phyloP scores from a whole-genome alignment of 2,797 vertebrate genomes.

The Aulostomus chinensis region DNA sequence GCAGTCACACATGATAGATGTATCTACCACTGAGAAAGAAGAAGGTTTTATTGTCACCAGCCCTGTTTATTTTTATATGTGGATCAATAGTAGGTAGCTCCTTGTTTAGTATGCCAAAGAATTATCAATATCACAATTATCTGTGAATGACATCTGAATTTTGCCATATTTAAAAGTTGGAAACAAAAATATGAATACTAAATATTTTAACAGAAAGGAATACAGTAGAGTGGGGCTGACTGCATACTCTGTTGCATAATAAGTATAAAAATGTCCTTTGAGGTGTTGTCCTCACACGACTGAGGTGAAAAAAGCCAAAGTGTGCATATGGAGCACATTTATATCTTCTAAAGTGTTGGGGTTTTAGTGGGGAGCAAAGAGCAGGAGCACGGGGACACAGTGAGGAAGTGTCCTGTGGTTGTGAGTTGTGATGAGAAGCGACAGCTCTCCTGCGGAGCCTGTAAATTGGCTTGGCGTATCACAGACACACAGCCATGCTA shows the following conservation, averaged over 20 bases:
- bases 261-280: background rate
- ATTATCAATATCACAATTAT: too few species aligned
- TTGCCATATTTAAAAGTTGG: too few species aligned
- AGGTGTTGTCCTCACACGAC: conserved; percentile 8
- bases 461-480: conserved; percentile 81
- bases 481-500: conserved; percentile 78
- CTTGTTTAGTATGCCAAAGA: too few species aligned
- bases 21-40: conserved; percentile 27
- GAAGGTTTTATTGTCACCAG: conserved; percentile 3
- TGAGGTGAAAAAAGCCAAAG: conserved; percentile 10
- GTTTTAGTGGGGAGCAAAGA: conserved; percentile 59
- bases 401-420: conserved; percentile 73
- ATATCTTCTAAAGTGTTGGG: conserved; percentile 54
- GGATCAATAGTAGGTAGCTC: background rate
- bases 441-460: conserved; percentile 76
- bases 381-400: conserved; percentile 59
- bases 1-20: conserved; percentile 26
- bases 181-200: too few species aligned
- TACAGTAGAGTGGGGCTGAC: background rate
- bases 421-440: conserved; percentile 75
- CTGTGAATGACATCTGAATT: too few species aligned
- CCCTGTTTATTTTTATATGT: background rate
- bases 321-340: conserved; percentile 39
- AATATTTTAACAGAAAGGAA: background rate
- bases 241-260: background rate